phyloP scores from a whole-genome alignment of 2,113 vertebrate species.

The Atherinomorus stipes region DNA sequence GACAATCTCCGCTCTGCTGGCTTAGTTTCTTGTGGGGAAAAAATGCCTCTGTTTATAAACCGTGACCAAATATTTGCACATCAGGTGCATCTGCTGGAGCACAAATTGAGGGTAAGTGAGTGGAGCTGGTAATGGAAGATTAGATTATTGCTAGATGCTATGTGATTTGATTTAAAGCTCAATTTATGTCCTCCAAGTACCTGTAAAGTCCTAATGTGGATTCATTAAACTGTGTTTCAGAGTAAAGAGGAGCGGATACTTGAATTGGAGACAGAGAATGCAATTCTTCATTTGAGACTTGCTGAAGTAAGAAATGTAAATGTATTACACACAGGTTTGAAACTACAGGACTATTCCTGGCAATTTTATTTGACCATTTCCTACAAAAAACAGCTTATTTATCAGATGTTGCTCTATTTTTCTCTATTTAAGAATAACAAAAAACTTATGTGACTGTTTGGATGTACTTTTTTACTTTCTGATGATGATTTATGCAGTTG shows the following conservation, averaged over 20 bases:
- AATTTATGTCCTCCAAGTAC: background rate
- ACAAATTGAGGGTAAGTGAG: conserved; percentile 78
- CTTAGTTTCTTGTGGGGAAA: background rate
- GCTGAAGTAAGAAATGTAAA: conserved; percentile 74
- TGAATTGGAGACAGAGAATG: conserved; percentile 88
- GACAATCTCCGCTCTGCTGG: background rate
- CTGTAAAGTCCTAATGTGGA: background rate
- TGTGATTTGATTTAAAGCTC: background rate
- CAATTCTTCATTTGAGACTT: conserved; percentile 86
- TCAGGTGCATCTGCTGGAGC: conserved; percentile 80
- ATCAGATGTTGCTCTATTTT: background rate
- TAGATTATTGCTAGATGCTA: background rate
- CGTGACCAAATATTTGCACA: conserved; percentile 81
- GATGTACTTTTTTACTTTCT: too few species aligned
- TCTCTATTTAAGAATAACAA: too few species aligned
- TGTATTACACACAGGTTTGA: conserved; percentile 3
- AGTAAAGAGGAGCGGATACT: conserved; percentile 88
- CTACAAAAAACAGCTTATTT: background rate
- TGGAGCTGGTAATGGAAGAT: background rate
- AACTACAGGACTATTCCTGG: too few species aligned
- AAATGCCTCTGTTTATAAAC: conserved; percentile 81
- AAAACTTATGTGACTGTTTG: too few species aligned
- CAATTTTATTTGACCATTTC: background rate
- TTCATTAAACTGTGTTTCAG: conserved; percentile 57
- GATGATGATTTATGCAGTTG: too few species aligned